Conservation (phyloP, 2,113 vertebrate genomes). For the Prunella himalayana region DNA sequence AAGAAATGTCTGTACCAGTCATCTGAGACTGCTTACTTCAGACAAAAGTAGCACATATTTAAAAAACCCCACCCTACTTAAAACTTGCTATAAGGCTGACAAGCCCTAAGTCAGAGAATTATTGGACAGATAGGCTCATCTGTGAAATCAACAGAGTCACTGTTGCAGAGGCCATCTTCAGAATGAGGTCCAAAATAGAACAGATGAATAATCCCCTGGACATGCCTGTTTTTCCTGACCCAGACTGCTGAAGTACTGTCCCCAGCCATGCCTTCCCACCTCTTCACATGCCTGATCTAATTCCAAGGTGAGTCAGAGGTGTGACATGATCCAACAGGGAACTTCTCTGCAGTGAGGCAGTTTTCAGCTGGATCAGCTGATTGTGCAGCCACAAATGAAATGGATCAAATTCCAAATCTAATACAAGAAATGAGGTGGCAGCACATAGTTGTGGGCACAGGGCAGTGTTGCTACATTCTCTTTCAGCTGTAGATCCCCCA, state of each 20-base stretch:
- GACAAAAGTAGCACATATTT: not conserved
- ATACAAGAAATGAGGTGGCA: not conserved
- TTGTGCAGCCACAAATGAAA: not conserved
- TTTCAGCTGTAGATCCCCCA: not conserved
- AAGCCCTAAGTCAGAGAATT: not conserved
- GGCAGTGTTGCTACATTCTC: not conserved
- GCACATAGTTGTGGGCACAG: slow-evolving; percentile 18
- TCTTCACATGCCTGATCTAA: not conserved
- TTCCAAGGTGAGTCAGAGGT: slow-evolving; percentile 30
- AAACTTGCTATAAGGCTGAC: not conserved
- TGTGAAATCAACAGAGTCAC: not conserved
- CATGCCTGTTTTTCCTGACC: slow-evolving; percentile 8
- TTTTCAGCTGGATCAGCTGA: slow-evolving; percentile 2
- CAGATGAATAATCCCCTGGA: not conserved
- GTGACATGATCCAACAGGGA: not conserved
- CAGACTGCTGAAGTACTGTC: not conserved
- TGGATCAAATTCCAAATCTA: slow-evolving; percentile 23
- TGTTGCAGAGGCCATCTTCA: not conserved
- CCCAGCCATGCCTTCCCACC: not conserved
- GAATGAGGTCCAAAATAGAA: not conserved
- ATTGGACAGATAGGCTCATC: not conserved
- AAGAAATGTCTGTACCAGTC: not conserved
- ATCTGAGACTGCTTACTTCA: not conserved
- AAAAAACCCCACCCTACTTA: not conserved
- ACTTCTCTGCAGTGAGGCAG: not conserved